Percentiles rank a stretch among this genome's conserved stretches.
Evolutionary conservation across 2,888 invertebrate species (phyloP).

Genomic region (Pachliopta kotzebuea): DNA sequence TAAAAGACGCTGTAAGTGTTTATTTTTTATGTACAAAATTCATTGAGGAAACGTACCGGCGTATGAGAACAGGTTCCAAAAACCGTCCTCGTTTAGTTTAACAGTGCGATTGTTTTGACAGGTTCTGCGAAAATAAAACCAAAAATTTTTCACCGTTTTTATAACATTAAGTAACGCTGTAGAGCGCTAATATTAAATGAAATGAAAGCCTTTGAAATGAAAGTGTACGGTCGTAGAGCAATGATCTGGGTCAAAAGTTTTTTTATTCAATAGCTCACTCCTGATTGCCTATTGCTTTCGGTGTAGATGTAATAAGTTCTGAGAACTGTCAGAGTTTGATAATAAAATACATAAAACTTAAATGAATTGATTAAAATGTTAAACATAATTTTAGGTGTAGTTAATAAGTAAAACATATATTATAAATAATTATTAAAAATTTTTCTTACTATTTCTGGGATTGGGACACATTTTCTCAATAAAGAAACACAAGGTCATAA

Average conservation of each 20-base stretch:
- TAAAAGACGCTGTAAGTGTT: conserved; percentile 33
- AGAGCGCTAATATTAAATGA: background rate
- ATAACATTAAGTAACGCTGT: background rate
- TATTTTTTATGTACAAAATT: conserved; percentile 41
- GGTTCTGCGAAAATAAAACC: conserved; percentile 37
- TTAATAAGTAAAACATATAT: no score
- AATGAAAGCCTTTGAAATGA: conserved; percentile 16
- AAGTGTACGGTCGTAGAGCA: conserved; percentile 36
- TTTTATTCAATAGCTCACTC: conserved; percentile 53
- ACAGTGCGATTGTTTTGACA: conserved; percentile 49
- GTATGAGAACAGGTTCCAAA: conserved; percentile 53
- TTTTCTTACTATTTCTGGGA: no score
- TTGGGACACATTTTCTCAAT: no score
- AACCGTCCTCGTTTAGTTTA: conserved; percentile 55
- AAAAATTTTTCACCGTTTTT: conserved; percentile 6
- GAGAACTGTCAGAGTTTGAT: conserved; percentile 35
- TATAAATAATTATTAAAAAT: no score
- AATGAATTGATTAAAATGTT: background rate
- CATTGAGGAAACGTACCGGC: conserved; percentile 49
- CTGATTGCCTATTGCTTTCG: conserved; percentile 60
- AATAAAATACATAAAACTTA: background rate
- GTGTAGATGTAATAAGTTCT: conserved; percentile 42
- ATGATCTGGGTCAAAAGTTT: conserved; percentile 52
- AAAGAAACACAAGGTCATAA: no score
- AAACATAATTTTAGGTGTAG: no score